Conservation (phyloP, 2,888 invertebrate genomes). For the Hemicrepidius hirtus region DNA sequence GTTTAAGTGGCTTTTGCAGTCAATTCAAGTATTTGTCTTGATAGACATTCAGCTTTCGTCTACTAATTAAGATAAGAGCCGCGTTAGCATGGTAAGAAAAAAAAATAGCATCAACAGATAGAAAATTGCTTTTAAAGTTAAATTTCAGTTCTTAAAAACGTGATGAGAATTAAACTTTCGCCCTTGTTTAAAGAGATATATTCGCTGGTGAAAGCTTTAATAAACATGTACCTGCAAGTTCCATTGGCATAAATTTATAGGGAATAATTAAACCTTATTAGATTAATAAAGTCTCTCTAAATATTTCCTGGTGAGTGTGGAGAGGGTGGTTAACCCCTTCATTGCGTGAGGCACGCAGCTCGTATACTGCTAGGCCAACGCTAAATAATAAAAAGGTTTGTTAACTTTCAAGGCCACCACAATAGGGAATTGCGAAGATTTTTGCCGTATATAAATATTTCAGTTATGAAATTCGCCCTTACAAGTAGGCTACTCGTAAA, state of each 20-base stretch:
- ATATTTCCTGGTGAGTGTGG: slow-evolving; percentile 36
- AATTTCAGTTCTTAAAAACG: not conserved
- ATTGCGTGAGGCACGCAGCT: slow-evolving; percentile 49
- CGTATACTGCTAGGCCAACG: slow-evolving; percentile 19
- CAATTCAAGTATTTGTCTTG: slow-evolving; percentile 15
- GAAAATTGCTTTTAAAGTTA: slow-evolving; percentile 5
- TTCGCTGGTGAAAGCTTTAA: not conserved
- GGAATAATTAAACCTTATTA: slow-evolving; percentile 20
- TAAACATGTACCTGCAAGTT: not conserved
- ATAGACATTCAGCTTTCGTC: slow-evolving; percentile 2
- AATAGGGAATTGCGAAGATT: slow-evolving; percentile 28
- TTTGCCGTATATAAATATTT: slow-evolving; percentile 31
- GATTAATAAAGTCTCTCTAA: slow-evolving; percentile 34
- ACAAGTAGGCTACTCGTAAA: slow-evolving; percentile 28
- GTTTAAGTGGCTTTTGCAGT: slow-evolving; percentile 3
- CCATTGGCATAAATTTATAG: slow-evolving; percentile 5
- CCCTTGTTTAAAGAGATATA: no score
- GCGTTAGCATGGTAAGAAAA: not conserved
- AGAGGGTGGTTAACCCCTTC: slow-evolving; percentile 36
- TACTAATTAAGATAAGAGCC: slow-evolving; percentile 6
- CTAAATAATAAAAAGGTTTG: slow-evolving; percentile 38
- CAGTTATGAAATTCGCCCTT: slow-evolving; percentile 33
- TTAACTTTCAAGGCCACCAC: slow-evolving; percentile 31
- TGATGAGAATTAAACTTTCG: not conserved
- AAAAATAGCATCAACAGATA: not conserved